Conservation (phyloP, 2,113 vertebrate species). For the Pardalotus punctatus region DNA sequence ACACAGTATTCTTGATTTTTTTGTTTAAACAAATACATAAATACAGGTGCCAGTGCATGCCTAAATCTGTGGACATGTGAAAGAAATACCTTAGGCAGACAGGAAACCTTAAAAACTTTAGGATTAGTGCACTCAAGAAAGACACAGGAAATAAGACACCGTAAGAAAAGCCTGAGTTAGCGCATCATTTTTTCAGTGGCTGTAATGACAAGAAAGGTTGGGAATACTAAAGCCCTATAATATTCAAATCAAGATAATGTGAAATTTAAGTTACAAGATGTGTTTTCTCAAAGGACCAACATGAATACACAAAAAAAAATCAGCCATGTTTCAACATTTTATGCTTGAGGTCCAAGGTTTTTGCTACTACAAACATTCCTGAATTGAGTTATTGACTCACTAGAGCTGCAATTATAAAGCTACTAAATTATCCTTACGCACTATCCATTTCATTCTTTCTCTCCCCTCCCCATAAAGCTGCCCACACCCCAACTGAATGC, state of each 20-base stretch:
- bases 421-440: not conserved
- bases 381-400: not conserved
- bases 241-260: not conserved
- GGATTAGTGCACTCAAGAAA: not conserved
- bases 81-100: not conserved
- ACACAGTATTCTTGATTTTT: not conserved
- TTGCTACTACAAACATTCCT: not conserved
- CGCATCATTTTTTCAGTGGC: not conserved
- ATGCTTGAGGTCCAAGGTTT: not conserved
- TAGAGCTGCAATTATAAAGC: not conserved
- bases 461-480: not conserved
- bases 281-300: not conserved
- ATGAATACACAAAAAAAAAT: not conserved
- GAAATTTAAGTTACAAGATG: not conserved
- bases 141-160: not conserved
- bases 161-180: not conserved
- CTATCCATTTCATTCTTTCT: not conserved
- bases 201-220: not conserved
- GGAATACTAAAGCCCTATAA: not conserved
- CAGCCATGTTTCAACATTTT: not conserved
- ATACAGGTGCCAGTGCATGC: not conserved
- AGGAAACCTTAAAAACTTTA: not conserved
- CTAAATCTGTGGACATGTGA: not conserved
- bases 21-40: not conserved
- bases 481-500: not conserved